Conservation (phyloP, 2,113 vertebrate species). For the Hydrolagus affinis region DNA sequence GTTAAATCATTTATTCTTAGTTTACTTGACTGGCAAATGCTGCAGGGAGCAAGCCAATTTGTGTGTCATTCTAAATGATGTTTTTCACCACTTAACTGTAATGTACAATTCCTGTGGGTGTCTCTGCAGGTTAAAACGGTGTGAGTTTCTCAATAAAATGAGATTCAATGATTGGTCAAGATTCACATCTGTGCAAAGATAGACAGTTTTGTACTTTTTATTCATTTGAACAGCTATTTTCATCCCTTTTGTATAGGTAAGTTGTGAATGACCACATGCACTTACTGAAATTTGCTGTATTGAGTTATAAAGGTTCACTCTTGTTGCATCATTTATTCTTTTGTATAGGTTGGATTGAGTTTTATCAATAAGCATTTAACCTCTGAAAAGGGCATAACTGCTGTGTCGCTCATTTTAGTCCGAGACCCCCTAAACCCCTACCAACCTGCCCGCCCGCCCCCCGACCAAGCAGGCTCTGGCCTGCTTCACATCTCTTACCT, state of each 20-base stretch:
- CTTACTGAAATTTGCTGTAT: neutral
- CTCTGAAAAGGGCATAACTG: too few relatives aligned
- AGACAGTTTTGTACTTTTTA: neutral
- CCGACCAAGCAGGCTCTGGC: too few relatives aligned
- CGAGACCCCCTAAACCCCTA: too few relatives aligned
- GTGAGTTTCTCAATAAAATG: neutral
- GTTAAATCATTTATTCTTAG: neutral
- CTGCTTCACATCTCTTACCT: too few relatives aligned
- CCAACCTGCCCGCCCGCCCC: too few relatives aligned
- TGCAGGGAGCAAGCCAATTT: neutral
- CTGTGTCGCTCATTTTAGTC: too few relatives aligned
- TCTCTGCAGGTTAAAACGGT: neutral
- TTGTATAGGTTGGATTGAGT: too few relatives aligned
- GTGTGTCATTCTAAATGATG: neutral
- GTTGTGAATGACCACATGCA: neutral
- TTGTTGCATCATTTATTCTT: too few relatives aligned
- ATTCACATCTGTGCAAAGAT: neutral
- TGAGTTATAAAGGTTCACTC: too few relatives aligned
- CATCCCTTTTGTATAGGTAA: neutral
- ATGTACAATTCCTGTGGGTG: neutral
- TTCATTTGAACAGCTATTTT: neutral
- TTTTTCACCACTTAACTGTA: neutral
- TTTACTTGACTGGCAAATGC: neutral
- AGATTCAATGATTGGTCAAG: neutral
- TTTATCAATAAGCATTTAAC: too few relatives aligned